A percentile compares a stretch with the other conserved stretches of the same genome.
Evolutionary conservation across 2,797 vertebrate species (phyloP).

Genomic region (Podarcis lilfordi): DNA sequence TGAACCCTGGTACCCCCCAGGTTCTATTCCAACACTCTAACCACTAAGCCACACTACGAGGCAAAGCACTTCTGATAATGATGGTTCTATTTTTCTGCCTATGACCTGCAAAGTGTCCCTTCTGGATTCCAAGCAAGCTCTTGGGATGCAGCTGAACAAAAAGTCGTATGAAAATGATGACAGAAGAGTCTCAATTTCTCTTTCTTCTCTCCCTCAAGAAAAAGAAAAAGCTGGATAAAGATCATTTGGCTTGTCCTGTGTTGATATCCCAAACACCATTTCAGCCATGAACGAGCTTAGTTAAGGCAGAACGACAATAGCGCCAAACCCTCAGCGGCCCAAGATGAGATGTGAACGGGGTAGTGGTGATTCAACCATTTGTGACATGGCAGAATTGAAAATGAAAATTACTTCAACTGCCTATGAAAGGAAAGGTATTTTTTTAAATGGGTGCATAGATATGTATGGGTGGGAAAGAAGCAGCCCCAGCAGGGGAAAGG

Average conservation of each 20-base stretch:
- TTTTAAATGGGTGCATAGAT: neutral
- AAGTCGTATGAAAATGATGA: conserved; percentile 9
- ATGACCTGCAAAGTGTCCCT: neutral
- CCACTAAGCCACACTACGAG: too few species aligned
- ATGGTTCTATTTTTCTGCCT: neutral
- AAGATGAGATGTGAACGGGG: conserved; percentile 27
- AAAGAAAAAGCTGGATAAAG: neutral
- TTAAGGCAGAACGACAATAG: conserved; percentile 19
- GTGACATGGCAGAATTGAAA: conserved; percentile 39
- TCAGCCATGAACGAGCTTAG: neutral
- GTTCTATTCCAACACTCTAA: too few species aligned
- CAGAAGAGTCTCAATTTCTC: neutral
- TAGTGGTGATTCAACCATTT: conserved; percentile 25
- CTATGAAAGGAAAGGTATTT: conserved; percentile 1
- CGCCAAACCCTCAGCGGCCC: neutral
- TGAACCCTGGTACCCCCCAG: too few species aligned
- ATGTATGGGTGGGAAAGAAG: neutral
- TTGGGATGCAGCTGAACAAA: fast-evolving
- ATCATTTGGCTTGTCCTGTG: neutral
- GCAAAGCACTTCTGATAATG: neutral
- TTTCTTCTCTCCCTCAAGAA: neutral
- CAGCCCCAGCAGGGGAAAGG: neutral
- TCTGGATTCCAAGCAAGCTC: neutral
- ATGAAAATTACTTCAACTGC: conserved; percentile 23
- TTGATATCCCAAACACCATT: conserved; percentile 27